A percentile compares a stretch with the other conserved stretches of the same genome.
These are phyloP conservation scores for Rhimphoctona megacephalus DNA, from an alignment of 2,888 invertebrate genomes.

Conservation along the genomic window DNA sequence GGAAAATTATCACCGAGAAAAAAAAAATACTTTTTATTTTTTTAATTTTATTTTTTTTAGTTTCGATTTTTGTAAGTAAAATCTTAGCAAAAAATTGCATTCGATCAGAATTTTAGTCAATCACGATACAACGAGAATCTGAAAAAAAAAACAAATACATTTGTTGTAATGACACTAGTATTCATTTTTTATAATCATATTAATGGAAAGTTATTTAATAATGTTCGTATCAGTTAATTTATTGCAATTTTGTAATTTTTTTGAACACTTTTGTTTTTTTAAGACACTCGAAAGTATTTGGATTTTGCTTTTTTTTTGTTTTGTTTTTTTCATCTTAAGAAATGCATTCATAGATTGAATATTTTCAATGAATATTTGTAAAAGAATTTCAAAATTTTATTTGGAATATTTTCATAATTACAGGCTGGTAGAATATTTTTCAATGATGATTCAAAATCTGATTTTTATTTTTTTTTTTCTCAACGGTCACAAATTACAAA, in stretches of 20 bases:
- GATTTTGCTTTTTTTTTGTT: neutral
- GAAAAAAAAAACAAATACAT: neutral
- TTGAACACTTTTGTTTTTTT: neutral
- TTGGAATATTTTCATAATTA: neutral
- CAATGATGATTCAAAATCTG: neutral
- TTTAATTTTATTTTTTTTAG: neutral
- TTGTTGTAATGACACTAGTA: neutral
- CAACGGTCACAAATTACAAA: too few species aligned
- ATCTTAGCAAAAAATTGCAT: neutral
- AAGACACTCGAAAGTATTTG: conserved; percentile 5
- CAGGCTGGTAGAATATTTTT: neutral
- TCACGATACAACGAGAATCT: neutral
- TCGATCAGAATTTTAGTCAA: neutral
- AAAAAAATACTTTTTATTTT: neutral
- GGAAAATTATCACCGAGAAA: conserved; percentile 4
- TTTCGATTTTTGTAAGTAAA: neutral
- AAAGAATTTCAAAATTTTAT: neutral
- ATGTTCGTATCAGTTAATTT: neutral
- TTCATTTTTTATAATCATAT: neutral
- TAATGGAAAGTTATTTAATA: neutral
- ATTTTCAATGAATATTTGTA: neutral
- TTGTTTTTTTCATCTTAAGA: neutral
- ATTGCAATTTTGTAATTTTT: neutral
- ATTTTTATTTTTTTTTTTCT: neutral
- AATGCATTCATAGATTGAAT: neutral